A percentile compares a stretch with the other conserved stretches of the same genome.
phyloP scores from a whole-genome alignment of 1,140 invertebrate genomes.

The Bombus affinis region DNA sequence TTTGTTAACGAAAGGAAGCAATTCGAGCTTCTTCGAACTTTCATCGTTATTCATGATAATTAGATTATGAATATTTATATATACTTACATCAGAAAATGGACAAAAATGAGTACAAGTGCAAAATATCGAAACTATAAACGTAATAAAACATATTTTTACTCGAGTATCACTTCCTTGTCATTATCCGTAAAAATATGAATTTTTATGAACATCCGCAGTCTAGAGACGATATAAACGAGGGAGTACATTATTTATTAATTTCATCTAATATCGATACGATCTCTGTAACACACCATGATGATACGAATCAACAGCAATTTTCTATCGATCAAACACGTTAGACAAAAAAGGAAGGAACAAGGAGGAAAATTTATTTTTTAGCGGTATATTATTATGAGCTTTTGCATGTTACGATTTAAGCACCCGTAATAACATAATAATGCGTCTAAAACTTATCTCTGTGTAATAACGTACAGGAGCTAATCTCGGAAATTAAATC shows the following conservation, averaged over 20 bases:
- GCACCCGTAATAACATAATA: constrained; percentile 50
- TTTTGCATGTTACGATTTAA: constrained; percentile 22
- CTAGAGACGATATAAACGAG: too few species aligned
- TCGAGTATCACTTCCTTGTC: too few species aligned
- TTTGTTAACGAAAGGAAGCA: too few species aligned
- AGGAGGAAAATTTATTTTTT: neutral
- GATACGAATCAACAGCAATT: neutral
- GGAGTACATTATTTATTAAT: too few species aligned
- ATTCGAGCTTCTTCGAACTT: too few species aligned
- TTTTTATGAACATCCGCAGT: neutral
- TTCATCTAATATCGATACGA: neutral
- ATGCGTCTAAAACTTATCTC: constrained; percentile 41
- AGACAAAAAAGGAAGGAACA: neutral
- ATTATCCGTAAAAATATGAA: neutral
- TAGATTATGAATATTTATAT: too few species aligned
- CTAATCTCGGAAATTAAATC: constrained; percentile 47
- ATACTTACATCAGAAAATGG: too few species aligned
- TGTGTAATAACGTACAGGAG: constrained; percentile 11
- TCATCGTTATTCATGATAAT: too few species aligned
- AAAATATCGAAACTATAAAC: too few species aligned
- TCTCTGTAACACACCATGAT: neutral
- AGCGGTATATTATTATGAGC: constrained; percentile 1
- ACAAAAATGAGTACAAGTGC: too few species aligned
- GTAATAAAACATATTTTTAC: too few species aligned
- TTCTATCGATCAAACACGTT: constrained; percentile 7